These are phyloP conservation scores for Pomatorhinus ruficollis DNA, from an alignment of 2,113 vertebrate species.

Conservation along the genomic window DNA sequence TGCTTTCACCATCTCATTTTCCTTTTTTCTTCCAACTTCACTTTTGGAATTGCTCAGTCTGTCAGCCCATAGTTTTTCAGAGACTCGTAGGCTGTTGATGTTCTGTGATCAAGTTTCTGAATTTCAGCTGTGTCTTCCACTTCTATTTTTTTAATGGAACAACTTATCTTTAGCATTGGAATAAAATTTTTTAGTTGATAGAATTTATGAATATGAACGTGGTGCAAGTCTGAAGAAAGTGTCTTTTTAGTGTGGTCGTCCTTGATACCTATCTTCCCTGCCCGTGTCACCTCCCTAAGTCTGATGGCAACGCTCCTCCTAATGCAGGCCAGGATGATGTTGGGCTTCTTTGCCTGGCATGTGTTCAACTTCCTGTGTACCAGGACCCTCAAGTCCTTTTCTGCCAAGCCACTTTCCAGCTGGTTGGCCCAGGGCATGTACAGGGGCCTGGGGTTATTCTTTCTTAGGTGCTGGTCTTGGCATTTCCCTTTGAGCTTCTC, in stretches of 20 bases:
- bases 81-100: fast-evolving
- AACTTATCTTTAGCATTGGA: background rate
- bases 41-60: background rate
- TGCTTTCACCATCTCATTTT: background rate
- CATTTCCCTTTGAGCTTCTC: background rate
- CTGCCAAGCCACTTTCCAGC: background rate
- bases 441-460: fast-evolving
- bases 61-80: background rate
- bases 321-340: background rate
- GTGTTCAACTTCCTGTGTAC: background rate
- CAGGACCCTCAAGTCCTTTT: background rate
- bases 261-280: background rate
- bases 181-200: background rate
- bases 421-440: background rate
- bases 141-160: background rate
- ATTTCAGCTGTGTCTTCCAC: background rate
- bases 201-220: background rate
- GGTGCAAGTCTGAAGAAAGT: background rate
- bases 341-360: background rate
- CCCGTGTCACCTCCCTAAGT: background rate
- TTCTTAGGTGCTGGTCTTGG: background rate
- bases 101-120: background rate
- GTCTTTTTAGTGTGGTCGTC: background rate
- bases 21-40: background rate
- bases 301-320: background rate